phyloP scores from a whole-genome alignment of 2,888 invertebrate species.

The Drosophila emarginata region DNA sequence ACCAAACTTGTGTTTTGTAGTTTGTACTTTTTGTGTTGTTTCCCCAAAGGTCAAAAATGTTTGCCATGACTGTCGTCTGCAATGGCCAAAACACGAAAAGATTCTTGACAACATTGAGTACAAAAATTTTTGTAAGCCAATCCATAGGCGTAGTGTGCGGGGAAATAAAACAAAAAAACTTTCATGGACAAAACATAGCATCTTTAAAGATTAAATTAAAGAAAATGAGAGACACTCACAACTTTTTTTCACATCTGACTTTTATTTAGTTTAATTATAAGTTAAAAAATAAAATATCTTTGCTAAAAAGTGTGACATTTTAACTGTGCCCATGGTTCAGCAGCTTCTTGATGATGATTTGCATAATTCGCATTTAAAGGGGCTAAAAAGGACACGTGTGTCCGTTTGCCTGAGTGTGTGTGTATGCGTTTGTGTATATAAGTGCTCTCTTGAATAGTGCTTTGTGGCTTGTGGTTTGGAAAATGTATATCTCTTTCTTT shows the following conservation, averaged over 20 bases:
- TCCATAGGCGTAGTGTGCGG: not conserved
- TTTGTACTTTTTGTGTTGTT: constrained; percentile 7
- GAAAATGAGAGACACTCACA: no score
- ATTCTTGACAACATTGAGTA: constrained; percentile 3
- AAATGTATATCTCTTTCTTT: constrained; percentile 12
- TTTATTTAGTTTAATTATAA: not conserved
- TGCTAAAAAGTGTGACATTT: not conserved
- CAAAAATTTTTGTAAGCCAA: constrained; percentile 1
- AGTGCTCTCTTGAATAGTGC: constrained; percentile 29
- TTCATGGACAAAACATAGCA: no score
- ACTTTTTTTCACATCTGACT: not conserved
- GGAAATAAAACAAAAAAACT: not conserved
- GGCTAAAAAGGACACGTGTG: constrained; percentile 5
- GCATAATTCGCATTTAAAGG: constrained; percentile 11
- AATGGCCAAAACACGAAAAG: constrained; percentile 9
- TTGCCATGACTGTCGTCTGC: constrained; percentile 2
- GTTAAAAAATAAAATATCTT: not conserved
- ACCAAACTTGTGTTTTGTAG: constrained; percentile 39
- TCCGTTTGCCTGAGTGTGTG: not conserved
- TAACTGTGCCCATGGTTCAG: not conserved
- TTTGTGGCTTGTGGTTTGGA: constrained; percentile 34
- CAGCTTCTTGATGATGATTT: constrained; percentile 17
- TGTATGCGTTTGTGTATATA: not conserved
- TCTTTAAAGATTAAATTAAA: no score
- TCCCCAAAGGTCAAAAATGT: not conserved